These are phyloP conservation scores for Schizopygopsis malacanthus DNA, from an alignment of 2,797 vertebrate genomes.

Conservation along the genomic window DNA sequence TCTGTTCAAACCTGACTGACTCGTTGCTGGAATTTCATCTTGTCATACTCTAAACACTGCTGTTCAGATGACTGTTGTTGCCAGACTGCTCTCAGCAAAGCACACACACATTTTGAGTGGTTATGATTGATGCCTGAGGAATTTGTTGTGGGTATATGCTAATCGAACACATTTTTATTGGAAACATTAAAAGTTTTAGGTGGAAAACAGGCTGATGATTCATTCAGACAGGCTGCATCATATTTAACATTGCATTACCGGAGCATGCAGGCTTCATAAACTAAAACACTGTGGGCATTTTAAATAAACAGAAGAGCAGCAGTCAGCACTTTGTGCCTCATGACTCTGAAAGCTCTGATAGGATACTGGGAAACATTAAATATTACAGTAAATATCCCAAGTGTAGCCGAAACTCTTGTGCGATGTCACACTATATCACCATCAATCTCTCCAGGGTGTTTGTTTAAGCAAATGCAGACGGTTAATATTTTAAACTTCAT, in stretches of 20 bases:
- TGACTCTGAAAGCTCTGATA: constrained; percentile 20
- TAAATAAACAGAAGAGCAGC: constrained; percentile 49
- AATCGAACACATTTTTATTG: constrained; percentile 15
- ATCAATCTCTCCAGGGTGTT: background rate
- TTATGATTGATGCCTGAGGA: background rate
- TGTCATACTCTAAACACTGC: background rate
- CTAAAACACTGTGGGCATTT: constrained; percentile 43
- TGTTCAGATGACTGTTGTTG: background rate
- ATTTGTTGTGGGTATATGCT: background rate
- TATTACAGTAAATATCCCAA: constrained; percentile 13
- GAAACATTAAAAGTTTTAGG: background rate
- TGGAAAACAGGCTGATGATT: constrained; percentile 17
- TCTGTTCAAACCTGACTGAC: background rate
- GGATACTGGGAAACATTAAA: constrained; percentile 42
- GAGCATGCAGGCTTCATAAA: background rate
- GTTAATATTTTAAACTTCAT: background rate
- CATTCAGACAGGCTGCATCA: background rate
- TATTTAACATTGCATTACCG: background rate
- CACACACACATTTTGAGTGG: background rate
- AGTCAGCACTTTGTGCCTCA: constrained; percentile 19
- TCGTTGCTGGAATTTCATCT: background rate
- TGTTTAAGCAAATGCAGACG: constrained; percentile 1
- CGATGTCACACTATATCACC: background rate
- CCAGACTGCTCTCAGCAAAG: constrained; percentile 18
- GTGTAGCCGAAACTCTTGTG: background rate